These are phyloP conservation scores for Ictalurus furcatus DNA, from an alignment of 2,113 vertebrate species.

Conservation along the genomic window DNA sequence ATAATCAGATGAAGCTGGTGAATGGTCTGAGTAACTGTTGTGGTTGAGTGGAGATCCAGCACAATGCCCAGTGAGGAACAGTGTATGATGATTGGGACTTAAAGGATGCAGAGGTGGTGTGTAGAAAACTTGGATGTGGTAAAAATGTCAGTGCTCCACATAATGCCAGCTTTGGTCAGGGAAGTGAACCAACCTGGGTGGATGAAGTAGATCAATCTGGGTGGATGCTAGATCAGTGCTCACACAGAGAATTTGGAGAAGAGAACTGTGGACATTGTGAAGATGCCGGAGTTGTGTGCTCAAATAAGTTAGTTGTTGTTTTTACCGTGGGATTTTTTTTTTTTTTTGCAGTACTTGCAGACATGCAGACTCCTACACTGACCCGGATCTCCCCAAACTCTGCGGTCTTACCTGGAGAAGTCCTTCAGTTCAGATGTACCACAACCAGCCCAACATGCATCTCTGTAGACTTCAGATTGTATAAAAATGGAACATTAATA, in stretches of 20 bases:
- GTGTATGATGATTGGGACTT: no score
- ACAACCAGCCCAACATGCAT: slow-evolving; percentile 8
- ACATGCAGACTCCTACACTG: slow-evolving; percentile 52
- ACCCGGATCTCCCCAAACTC: slow-evolving; percentile 9
- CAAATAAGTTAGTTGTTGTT: slow-evolving; percentile 51
- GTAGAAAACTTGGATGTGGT: no score
- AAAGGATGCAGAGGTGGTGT: no score
- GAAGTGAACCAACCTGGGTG: slow-evolving; percentile 64
- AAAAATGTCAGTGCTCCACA: neutral
- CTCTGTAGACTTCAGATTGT: slow-evolving; percentile 25
- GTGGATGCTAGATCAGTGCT: slow-evolving; percentile 56
- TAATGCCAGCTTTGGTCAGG: slow-evolving; percentile 57
- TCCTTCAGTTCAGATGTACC: slow-evolving; percentile 33
- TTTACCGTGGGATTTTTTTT: accelerated
- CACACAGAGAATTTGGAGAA: slow-evolving; percentile 54
- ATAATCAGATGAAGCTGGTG: no score
- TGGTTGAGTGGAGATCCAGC: no score
- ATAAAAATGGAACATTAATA: neutral
- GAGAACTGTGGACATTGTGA: slow-evolving; percentile 48
- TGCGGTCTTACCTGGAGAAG: slow-evolving; percentile 37
- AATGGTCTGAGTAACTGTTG: no score
- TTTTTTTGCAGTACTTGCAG: slow-evolving; percentile 29
- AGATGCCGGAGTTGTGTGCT: slow-evolving; percentile 68
- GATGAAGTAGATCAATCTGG: slow-evolving; percentile 64
- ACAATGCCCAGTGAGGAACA: no score